phyloP scores from a whole-genome alignment of 2,113 vertebrate genomes.

The Collichthys lucidus region DNA sequence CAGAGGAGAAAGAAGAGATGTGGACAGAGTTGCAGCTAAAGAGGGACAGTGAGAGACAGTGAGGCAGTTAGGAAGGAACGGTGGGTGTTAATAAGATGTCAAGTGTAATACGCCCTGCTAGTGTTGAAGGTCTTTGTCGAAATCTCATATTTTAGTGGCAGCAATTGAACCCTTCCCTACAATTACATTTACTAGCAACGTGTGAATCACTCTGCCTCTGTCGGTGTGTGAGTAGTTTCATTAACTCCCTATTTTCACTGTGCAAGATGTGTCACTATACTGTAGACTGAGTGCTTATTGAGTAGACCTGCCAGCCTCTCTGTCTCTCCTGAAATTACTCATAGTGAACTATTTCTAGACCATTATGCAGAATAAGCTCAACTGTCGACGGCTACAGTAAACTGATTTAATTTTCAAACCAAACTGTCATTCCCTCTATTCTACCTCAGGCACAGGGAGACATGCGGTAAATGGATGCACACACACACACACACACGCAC shows the following conservation, averaged over 20 bases:
- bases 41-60: conserved; percentile 5
- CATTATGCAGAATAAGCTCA: conserved; percentile 73
- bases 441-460: conserved; percentile 20
- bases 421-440: conserved; percentile 47
- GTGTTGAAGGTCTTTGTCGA: conserved; percentile 58
- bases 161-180: conserved; percentile 64
- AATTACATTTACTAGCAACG: conserved; percentile 67
- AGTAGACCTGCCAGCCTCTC: conserved; percentile 57
- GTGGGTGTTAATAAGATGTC: conserved; percentile 63
- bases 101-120: conserved; percentile 42
- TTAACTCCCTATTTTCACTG: conserved; percentile 68
- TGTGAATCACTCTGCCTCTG: conserved; percentile 51
- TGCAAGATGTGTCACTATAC: conserved; percentile 58
- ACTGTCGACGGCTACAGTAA: conserved; percentile 58
- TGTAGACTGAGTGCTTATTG: conserved; percentile 65
- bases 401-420: conserved; percentile 65
- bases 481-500: not conserved
- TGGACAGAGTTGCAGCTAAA: conserved; percentile 4
- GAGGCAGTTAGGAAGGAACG: conserved; percentile 41
- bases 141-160: conserved; percentile 64
- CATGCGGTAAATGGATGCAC: conserved; percentile 25
- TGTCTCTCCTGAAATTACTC: conserved; percentile 62
- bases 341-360: conserved; percentile 59
- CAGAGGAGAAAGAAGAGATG: not conserved
- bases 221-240: conserved; percentile 59